Evolutionary conservation across 2,888 invertebrate species (phyloP).

Genomic region (Aromia moschata): DNA sequence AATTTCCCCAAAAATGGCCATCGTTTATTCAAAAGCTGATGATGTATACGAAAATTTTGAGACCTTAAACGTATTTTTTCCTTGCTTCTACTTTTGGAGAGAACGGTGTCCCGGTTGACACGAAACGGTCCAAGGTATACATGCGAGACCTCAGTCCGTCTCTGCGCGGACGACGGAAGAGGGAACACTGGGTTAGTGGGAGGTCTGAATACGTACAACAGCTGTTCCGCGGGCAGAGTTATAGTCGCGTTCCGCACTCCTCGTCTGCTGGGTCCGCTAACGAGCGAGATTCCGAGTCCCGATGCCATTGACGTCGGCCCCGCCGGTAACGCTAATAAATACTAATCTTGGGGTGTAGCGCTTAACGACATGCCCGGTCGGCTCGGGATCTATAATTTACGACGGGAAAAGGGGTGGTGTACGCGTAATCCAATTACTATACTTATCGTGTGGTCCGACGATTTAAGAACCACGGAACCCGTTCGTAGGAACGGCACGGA

Average conservation of each 20-base stretch:
- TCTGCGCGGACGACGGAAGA: constrained; percentile 1
- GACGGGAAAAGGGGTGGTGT: constrained; percentile 7
- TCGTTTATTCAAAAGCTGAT: too few species aligned
- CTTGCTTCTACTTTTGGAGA: too few species aligned
- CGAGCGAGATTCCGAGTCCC: constrained; percentile 10
- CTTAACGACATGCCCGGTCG: constrained; percentile 11
- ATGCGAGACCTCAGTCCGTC: too few species aligned
- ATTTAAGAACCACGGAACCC: too few species aligned
- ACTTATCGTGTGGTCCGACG: too few species aligned
- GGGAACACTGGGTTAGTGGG: constrained; percentile 18
- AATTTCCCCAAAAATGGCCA: too few species aligned
- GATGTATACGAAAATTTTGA: too few species aligned
- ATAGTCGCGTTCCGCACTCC: constrained; percentile 5
- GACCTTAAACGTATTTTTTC: too few species aligned
- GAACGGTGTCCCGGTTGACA: too few species aligned
- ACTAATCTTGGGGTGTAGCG: constrained; percentile 20
- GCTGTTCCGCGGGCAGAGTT: constrained; percentile 23
- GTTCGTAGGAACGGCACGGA: too few species aligned
- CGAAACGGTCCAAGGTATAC: too few species aligned
- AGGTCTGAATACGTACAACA: constrained; percentile 23
- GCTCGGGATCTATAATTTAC: constrained; percentile 15
- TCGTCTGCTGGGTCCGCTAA: constrained; percentile 14
- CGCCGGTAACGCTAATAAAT: constrained; percentile 14
- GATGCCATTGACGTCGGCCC: constrained; percentile 8
- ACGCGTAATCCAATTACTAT: constrained; percentile 20